phyloP scores from a whole-genome alignment of 2,797 vertebrate species.

The Enteromius thamalakanensis region DNA sequence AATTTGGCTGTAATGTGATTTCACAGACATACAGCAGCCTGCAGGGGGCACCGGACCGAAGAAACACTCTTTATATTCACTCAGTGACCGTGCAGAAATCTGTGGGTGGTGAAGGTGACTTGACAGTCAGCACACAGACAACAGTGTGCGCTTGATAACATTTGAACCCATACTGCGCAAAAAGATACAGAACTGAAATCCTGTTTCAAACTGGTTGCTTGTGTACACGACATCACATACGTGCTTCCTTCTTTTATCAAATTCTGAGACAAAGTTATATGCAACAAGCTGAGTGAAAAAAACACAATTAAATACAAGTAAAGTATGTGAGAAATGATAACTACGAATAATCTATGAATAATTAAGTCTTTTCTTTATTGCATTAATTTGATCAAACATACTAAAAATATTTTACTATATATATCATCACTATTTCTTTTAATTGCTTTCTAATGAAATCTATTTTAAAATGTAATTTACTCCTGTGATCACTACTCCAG shows the following conservation, averaged over 20 bases:
- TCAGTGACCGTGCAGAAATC: constrained; percentile 29
- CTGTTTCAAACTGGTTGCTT: not conserved
- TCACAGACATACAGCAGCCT: constrained; percentile 59
- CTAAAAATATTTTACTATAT: not conserved
- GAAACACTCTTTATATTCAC: constrained; percentile 67
- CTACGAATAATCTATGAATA: too few relatives aligned
- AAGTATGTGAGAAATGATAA: not conserved
- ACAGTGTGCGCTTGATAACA: not conserved
- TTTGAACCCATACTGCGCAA: not conserved
- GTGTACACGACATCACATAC: not conserved
- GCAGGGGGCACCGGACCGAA: constrained; percentile 59
- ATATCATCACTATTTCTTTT: not conserved
- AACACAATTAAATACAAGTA: not conserved
- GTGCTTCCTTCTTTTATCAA: not conserved
- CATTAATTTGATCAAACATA: not conserved
- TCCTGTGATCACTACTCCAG: not conserved
- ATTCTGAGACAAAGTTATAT: not conserved
- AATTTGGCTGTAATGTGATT: constrained; percentile 39
- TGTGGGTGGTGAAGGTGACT: constrained; percentile 8
- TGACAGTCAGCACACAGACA: constrained; percentile 1
- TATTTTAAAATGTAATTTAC: not conserved
- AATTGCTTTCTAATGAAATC: not conserved
- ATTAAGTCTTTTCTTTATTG: not conserved
- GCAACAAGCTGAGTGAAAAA: not conserved
- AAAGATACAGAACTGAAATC: not conserved